phyloP scores from a whole-genome alignment of 1,140 invertebrate genomes.

The Hestina assimilis region DNA sequence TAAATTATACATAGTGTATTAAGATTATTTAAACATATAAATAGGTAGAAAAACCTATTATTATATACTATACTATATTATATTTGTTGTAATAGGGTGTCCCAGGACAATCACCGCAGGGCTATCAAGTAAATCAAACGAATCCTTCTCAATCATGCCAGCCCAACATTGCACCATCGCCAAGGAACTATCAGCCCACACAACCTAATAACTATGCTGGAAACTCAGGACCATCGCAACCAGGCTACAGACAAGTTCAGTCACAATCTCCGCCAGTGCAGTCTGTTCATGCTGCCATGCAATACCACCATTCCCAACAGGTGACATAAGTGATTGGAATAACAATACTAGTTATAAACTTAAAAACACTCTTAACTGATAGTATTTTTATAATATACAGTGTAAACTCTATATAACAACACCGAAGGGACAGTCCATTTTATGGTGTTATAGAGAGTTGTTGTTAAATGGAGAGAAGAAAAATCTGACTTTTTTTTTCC shows the following conservation, averaged over 20 bases:
- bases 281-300: slow-evolving; percentile 59
- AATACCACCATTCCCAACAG: slow-evolving; percentile 70
- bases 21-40: no score
- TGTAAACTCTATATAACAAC: no score
- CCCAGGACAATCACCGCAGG: slow-evolving; percentile 54
- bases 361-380: no score
- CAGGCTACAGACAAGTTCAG: slow-evolving; percentile 65
- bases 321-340: no score
- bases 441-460: no score
- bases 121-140: slow-evolving; percentile 61
- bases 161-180: slow-evolving; percentile 56
- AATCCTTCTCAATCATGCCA: slow-evolving; percentile 55
- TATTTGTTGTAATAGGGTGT: slow-evolving; percentile 42
- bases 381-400: no score
- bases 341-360: no score
- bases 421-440: no score
- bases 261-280: slow-evolving; percentile 63
- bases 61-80: no score
- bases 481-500: background rate
- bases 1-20: no score
- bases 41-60: no score
- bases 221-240: slow-evolving; percentile 57
- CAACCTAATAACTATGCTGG: slow-evolving; percentile 58
- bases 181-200: slow-evolving; percentile 59
- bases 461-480: no score